phyloP scores from a whole-genome alignment of 2,888 invertebrate genomes.

The Drosophila paucipuncta region DNA sequence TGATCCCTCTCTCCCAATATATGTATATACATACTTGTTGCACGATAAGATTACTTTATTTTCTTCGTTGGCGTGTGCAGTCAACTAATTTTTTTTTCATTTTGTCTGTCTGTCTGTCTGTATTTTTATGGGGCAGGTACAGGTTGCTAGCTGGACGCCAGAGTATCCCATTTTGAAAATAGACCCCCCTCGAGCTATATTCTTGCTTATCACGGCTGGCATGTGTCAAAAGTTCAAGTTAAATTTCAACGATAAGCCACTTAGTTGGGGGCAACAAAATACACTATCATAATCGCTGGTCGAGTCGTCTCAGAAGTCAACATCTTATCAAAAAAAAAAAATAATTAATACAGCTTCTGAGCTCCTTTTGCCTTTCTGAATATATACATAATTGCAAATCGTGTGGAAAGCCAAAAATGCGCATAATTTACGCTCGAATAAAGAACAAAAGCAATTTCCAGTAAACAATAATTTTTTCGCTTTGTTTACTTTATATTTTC shows the following conservation, averaged over 20 bases:
- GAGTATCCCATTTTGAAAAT: conserved; percentile 1
- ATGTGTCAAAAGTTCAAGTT: conserved; percentile 39
- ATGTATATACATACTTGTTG: background rate
- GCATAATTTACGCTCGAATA: background rate
- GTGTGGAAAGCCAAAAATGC: background rate
- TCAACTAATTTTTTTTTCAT: background rate
- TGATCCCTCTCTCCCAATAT: conserved; percentile 10
- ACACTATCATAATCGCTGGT: background rate
- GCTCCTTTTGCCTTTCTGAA: background rate
- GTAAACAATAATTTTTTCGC: background rate
- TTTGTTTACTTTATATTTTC: background rate
- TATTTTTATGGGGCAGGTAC: background rate
- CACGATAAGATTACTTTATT: conserved; percentile 35
- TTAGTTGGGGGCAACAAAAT: background rate
- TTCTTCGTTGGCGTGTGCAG: conserved; percentile 20
- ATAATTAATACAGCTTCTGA: background rate
- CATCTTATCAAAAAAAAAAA: conserved; percentile 16
- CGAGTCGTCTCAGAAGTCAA: conserved; percentile 12
- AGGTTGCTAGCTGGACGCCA: background rate
- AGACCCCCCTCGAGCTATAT: conserved; percentile 48
- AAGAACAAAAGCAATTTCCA: background rate
- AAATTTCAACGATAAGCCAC: conserved; percentile 19
- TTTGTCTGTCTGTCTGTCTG: background rate
- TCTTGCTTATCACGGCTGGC: conserved; percentile 19
- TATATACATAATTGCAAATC: too few relatives aligned